A percentile compares a stretch with the other conserved stretches of the same genome.
Evolutionary conservation across 2,888 invertebrate species (phyloP).

Genomic region (Lacanobia wlatinum): DNA sequence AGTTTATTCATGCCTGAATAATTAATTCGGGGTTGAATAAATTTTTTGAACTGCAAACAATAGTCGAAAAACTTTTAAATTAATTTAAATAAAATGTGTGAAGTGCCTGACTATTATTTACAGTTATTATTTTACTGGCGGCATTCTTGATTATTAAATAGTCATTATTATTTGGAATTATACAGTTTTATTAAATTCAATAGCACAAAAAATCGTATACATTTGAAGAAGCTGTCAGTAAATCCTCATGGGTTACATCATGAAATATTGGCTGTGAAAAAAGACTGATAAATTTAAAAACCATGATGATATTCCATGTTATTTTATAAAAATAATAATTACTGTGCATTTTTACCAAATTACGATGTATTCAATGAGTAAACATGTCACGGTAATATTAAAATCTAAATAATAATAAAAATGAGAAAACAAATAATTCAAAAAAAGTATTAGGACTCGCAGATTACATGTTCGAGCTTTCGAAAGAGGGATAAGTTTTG

Average conservation of each 20-base stretch:
- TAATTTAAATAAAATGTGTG: neutral
- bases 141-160: conserved; percentile 43
- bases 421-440: conserved; percentile 35
- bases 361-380: conserved; percentile 41
- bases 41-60: conserved; percentile 62
- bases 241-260: conserved; percentile 70
- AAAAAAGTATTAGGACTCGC: conserved; percentile 74
- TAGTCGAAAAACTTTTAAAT: conserved; percentile 23
- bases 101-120: conserved; percentile 55
- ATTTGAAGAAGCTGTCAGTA: conserved; percentile 59
- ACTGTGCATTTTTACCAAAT: conserved; percentile 56
- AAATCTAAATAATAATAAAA: conserved; percentile 36
- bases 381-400: conserved; percentile 69
- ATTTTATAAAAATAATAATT: conserved; percentile 52
- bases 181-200: conserved; percentile 45
- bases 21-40: conserved; percentile 48
- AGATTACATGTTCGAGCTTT: conserved; percentile 72
- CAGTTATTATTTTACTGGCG: conserved; percentile 58
- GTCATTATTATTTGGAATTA: conserved; percentile 34
- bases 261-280: conserved; percentile 68
- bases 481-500: conserved; percentile 89
- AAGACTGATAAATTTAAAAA: conserved; percentile 59
- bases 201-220: conserved; percentile 15
- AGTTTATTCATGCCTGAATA: conserved; percentile 62
- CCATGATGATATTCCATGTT: conserved; percentile 72